Evolutionary conservation across 2,888 invertebrate species (phyloP), one percentile per base, ranked within the genome.

Genomic region (Epinotia demarniana): DNA sequence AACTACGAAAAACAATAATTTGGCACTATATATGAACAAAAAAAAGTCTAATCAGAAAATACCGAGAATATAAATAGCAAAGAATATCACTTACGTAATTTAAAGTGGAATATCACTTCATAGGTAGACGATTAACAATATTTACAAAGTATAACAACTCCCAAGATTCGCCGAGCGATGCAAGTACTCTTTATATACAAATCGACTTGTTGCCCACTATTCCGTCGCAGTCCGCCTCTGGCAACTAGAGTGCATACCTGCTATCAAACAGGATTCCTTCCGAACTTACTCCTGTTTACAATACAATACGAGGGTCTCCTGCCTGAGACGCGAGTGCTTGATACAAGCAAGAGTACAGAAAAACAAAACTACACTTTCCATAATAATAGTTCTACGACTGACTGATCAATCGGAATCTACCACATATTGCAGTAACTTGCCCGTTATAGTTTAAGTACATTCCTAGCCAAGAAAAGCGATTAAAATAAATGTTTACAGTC

Each of bases 141-240:
- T 92, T 91, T 92, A 92, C 92, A 92, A 86, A 87, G 86, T 85
- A 87, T 87, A 90, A 91, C 89, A 90, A 88, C 83, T 86, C 82
- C 81, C 81, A 87, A 87, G 80, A 83, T 85, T 60, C 83, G 85
- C 87, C 82, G 80, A 84, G 83, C 85, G 81, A n/a, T 19, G 64
- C 70, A 70, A 69, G 73, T 78, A 73, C 78, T 75, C 68, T 27
- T 67, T 81, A 82, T 81, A 68, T 82, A 82, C 79, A 81, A 70
- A 63, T 71, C 72, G 68, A 74, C 46, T 66, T 62, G 61, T 60
- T 39, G 63, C 39, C 75, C 68, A 27, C 33, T n/a, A 60, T 55
- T 57, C 72, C 46, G 3, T 16, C 49, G 49, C 46, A 19, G 12
- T 57, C 46, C 70, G 27, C 61, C 70, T 53, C 53, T 53, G 46